A percentile compares a stretch with the other conserved stretches of the same genome.
These are phyloP conservation scores for Gastracanthus pulcherrimus DNA, from an alignment of 2,888 invertebrate species.

Conservation along the genomic window DNA sequence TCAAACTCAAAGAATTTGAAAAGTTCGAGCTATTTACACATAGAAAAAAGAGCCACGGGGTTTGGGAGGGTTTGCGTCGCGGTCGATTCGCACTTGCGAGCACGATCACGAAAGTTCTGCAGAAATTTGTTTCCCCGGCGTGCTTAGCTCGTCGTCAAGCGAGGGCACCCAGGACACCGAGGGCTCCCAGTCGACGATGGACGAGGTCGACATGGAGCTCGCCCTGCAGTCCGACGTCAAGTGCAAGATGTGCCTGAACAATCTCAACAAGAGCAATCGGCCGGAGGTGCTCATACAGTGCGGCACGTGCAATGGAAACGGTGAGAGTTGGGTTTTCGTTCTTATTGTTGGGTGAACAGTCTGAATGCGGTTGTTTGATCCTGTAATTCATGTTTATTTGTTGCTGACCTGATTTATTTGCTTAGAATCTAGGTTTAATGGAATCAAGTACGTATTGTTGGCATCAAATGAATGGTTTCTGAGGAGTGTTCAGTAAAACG, in stretches of 20 bases:
- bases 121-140: slow-evolving; percentile 35
- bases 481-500: too few species aligned
- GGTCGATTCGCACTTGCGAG: too few species aligned
- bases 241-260: slow-evolving; percentile 79
- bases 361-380: background rate
- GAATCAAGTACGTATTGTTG: too few species aligned
- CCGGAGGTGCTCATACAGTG: slow-evolving; percentile 81
- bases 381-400: background rate
- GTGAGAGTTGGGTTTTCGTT: slow-evolving; percentile 76
- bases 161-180: slow-evolving; percentile 77
- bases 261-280: slow-evolving; percentile 77
- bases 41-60: too few species aligned
- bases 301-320: slow-evolving; percentile 81
- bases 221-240: slow-evolving; percentile 73
- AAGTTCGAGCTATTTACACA: too few species aligned
- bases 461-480: too few species aligned
- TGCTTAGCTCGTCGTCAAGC: slow-evolving; percentile 75
- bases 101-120: slow-evolving; percentile 37
- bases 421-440: too few species aligned
- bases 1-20: too few species aligned
- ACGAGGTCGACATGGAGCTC: slow-evolving; percentile 75
- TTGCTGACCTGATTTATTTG: too few species aligned
- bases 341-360: background rate
- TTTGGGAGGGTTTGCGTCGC: too few species aligned
- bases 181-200: slow-evolving; percentile 76